Evolutionary conservation across 2,797 vertebrate genomes (phyloP).

Genomic region (Otolemur crassicaudatus): DNA sequence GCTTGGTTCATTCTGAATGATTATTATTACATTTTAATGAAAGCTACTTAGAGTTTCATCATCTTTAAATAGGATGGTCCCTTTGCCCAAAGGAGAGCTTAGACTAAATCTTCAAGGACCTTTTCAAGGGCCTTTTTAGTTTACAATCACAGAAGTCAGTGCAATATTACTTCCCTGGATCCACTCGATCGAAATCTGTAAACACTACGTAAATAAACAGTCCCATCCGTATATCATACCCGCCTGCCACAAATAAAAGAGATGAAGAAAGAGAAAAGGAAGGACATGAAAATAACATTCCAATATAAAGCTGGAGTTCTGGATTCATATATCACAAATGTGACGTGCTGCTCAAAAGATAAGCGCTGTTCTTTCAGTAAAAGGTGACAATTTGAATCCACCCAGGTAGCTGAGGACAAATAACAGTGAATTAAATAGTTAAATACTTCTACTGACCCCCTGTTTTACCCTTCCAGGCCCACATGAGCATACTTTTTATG

Average conservation of each 20-base stretch:
- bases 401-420: neutral
- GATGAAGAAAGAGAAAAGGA: neutral
- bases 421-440: neutral
- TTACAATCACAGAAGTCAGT: neutral
- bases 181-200: constrained; percentile 24
- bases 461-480: constrained; percentile 40
- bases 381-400: constrained; percentile 59
- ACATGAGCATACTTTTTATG: neutral
- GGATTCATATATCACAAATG: neutral
- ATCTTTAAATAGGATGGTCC: neutral
- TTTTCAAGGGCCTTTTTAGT: constrained; percentile 33
- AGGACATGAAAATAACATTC: constrained; percentile 1
- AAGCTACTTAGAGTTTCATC: constrained; percentile 1
- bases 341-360: constrained; percentile 34
- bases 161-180: neutral
- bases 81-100: neutral
- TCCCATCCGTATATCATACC: neutral
- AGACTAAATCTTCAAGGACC: neutral
- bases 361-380: constrained; percentile 18
- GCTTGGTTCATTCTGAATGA: constrained; percentile 37
- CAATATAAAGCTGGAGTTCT: neutral
- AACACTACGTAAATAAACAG: constrained; percentile 31
- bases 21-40: constrained; percentile 22
- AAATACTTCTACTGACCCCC: fast-evolving
- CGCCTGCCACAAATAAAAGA: neutral